These are phyloP conservation scores for Charaxes varanes DNA, from an alignment of 1,140 invertebrate species.

Conservation along the genomic window DNA sequence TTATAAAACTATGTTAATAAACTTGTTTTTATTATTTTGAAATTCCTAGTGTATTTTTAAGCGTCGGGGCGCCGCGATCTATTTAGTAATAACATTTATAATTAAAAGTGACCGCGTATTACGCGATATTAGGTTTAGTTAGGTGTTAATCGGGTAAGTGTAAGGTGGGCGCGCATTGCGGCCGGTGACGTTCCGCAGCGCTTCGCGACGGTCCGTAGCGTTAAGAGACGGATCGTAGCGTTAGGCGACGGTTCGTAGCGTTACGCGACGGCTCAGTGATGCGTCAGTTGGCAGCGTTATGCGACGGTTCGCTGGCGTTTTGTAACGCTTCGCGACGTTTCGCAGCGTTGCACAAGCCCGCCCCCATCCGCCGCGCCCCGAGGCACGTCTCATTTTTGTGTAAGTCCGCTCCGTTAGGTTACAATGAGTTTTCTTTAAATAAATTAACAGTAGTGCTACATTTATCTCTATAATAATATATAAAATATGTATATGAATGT, in stretches of 20 bases:
- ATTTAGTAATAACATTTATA: conserved; percentile 16
- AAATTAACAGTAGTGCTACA: conserved; percentile 63
- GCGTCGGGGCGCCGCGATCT: conserved; percentile 25
- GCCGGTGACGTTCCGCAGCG: conserved; percentile 4
- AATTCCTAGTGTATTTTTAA: conserved; percentile 44
- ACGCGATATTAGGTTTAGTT: conserved; percentile 28
- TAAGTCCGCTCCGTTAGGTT: conserved; percentile 45
- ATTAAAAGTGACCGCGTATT: conserved; percentile 12
- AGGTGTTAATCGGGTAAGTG: conserved; percentile 21
- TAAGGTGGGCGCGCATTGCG: conserved; percentile 12
- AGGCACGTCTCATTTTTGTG: conserved; percentile 26
- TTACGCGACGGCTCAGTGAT: too few relatives aligned
- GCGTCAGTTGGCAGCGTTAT: too few relatives aligned
- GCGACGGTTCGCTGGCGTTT: too few relatives aligned
- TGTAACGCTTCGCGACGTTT: too few relatives aligned
- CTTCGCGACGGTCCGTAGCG: too few relatives aligned
- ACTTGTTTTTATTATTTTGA: conserved; percentile 37
- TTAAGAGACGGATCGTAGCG: too few relatives aligned
- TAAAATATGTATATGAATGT: conserved; percentile 65
- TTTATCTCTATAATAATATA: conserved; percentile 58
- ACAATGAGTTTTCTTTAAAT: conserved; percentile 40
- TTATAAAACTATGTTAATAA: conserved; percentile 41
- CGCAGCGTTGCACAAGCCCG: too few relatives aligned
- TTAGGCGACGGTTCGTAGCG: too few relatives aligned
- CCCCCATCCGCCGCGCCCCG: conserved; percentile 11